Evolutionary conservation across 2,797 vertebrate species (phyloP), one percentile per base, ranked within the genome.

Genomic region (Schizopygopsis malacanthus): DNA sequence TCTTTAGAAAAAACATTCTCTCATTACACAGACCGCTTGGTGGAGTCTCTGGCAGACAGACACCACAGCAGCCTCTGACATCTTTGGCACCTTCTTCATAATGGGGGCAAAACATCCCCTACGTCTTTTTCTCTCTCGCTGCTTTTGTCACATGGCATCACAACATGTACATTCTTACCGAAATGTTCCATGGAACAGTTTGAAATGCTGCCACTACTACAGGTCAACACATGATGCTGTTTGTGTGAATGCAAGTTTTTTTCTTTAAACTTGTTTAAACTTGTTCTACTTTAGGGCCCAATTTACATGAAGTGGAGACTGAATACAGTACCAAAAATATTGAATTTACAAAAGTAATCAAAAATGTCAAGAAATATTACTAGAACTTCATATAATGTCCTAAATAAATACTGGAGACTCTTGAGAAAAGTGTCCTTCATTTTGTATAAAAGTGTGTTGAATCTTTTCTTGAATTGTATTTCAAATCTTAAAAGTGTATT

Each of bases 181-280:
- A 89, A 92, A 90, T 89, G 90, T 89, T 91, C 86, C 85, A 71
- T 72, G 81, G 86, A 90, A 86, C 61, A 88, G 87, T 88, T 92
- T 37, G 91, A 93, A 92, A 92, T 92, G 91, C 92, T 92, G 91
- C 92, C 88, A 81, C 90, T 87, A 95, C 93, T 94, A 93, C 90
- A 92, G 93, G 82, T 91, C 84, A 87, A 91, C 89, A 89, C 94
- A 92, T 91, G 92, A 89, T 90, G 91, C 92, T 94, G 93, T 95
- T 93, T 93, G 92, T 90, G 85, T 20, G 33, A 67, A 67, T 9
- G 63, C 18, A 67, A 1, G 11, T 13, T 13, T 25, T 61, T 13
- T 8, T 94, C 95, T 95, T 92, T 12, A 59, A 25, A 45, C 22
- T 73, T 45, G n/a, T 95, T 92, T 12, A 61, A 25, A 45, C 22